phyloP scores from a whole-genome alignment of 2,113 vertebrate species.

The Urocolius indicus region DNA sequence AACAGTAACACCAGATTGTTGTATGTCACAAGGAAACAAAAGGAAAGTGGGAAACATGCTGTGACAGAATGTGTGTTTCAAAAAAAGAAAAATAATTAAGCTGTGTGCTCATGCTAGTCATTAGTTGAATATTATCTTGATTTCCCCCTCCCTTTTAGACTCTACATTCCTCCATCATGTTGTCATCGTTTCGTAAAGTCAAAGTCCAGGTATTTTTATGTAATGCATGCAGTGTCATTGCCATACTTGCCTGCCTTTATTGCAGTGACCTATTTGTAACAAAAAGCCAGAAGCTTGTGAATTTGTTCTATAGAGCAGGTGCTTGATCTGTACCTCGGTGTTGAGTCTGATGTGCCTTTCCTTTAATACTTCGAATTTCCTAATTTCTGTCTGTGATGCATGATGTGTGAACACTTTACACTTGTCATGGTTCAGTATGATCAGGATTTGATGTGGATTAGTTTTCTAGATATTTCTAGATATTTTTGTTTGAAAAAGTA shows the following conservation, averaged over 20 bases:
- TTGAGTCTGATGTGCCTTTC: slow-evolving; percentile 12
- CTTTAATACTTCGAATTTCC: slow-evolving; percentile 27
- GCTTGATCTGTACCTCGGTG: background rate
- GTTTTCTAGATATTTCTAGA: background rate
- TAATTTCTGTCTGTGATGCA: slow-evolving; percentile 58
- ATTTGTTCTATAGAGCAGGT: background rate
- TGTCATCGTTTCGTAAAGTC: slow-evolving; percentile 89
- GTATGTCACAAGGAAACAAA: background rate
- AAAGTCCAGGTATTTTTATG: slow-evolving; percentile 88
- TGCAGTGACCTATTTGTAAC: slow-evolving; percentile 61
- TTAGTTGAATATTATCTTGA: slow-evolving; percentile 70
- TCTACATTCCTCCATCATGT: slow-evolving; percentile 83
- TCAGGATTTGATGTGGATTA: background rate
- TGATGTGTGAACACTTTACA: slow-evolving; percentile 45
- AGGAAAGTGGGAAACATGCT: background rate
- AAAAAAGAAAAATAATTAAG: background rate
- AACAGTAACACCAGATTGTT: background rate
- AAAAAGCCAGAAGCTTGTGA: background rate
- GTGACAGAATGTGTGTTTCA: background rate
- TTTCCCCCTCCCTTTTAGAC: slow-evolving; percentile 77
- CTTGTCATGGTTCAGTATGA: slow-evolving; percentile 8
- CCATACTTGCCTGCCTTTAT: slow-evolving; percentile 68
- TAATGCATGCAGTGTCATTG: slow-evolving; percentile 68
- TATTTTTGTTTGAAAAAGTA: slow-evolving; percentile 25
- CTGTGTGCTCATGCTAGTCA: background rate